Conservation (phyloP, 2,797 vertebrate species). For the Sebastes trivittatus region DNA sequence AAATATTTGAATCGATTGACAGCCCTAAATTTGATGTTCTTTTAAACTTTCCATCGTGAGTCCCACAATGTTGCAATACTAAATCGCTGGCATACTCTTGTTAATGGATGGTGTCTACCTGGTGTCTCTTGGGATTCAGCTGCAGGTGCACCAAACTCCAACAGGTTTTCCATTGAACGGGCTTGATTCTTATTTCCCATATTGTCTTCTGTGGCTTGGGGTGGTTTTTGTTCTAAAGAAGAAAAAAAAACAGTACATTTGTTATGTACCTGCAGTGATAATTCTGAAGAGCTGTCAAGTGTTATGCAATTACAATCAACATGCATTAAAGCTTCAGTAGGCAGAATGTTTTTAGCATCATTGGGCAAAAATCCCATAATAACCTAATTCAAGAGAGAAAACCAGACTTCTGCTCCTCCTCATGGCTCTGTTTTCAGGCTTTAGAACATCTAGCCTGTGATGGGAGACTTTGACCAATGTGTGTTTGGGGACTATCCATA, state of each 20-base stretch:
- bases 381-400: too few species aligned
- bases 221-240: slow-evolving; percentile 31
- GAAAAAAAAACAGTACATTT: not conserved
- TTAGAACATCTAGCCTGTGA: not conserved
- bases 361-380: too few species aligned
- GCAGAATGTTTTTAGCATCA: too few species aligned
- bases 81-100: not conserved
- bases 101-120: slow-evolving; percentile 21
- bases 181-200: not conserved
- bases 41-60: not conserved
- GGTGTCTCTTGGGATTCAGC: slow-evolving; percentile 4
- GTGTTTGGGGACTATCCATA: slow-evolving; percentile 55
- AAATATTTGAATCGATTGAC: too few species aligned
- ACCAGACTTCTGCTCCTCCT: too few species aligned
- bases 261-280: not conserved
- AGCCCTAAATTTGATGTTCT: not conserved
- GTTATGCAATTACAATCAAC: not conserved
- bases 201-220: not conserved
- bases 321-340: not conserved
- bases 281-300: not conserved
- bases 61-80: not conserved
- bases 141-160: rapidly evolving
- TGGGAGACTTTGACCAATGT: not conserved
- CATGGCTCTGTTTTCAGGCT: too few species aligned
- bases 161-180: slow-evolving; percentile 47